phyloP scores from a whole-genome alignment of 1,140 invertebrate species.

The Conopomorpha cramerella region DNA sequence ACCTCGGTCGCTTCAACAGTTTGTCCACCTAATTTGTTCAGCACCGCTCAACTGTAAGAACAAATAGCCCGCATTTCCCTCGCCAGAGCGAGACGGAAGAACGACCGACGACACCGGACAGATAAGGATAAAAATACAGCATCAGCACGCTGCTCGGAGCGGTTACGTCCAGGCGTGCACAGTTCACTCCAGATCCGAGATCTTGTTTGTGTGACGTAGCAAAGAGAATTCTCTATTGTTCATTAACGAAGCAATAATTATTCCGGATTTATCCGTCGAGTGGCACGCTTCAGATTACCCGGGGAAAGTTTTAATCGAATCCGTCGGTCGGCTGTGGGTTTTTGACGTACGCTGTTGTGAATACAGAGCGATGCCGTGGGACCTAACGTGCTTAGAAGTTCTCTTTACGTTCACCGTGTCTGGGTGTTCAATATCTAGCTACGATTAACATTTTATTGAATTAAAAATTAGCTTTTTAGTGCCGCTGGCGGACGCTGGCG shows the following conservation, averaged over 20 bases:
- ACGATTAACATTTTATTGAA: neutral
- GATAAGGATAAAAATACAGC: no score
- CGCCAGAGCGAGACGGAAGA: conserved; percentile 21
- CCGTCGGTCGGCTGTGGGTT: conserved; percentile 46
- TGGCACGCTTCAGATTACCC: conserved; percentile 36
- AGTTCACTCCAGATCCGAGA: conserved; percentile 30
- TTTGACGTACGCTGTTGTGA: conserved; percentile 38
- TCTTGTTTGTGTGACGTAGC: conserved; percentile 36
- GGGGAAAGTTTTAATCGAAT: conserved; percentile 54
- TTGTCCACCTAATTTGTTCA: conserved; percentile 59
- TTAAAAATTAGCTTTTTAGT: no score
- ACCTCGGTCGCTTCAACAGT: conserved; percentile 52
- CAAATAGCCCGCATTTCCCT: conserved; percentile 45
- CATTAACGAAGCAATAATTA: conserved; percentile 41
- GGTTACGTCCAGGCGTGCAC: conserved; percentile 25
- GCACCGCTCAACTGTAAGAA: conserved; percentile 51
- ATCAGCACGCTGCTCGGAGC: conserved; percentile 21
- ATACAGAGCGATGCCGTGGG: conserved; percentile 21
- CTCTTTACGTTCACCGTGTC: conserved; percentile 7
- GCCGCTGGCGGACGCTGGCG: no score
- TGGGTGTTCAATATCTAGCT: neutral
- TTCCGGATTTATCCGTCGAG: conserved; percentile 43
- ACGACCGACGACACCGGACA: no score
- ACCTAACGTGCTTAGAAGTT: conserved; percentile 22
- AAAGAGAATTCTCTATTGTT: conserved; percentile 32